Conservation (phyloP, 2,888 invertebrate species). For the Nomada fucata region DNA sequence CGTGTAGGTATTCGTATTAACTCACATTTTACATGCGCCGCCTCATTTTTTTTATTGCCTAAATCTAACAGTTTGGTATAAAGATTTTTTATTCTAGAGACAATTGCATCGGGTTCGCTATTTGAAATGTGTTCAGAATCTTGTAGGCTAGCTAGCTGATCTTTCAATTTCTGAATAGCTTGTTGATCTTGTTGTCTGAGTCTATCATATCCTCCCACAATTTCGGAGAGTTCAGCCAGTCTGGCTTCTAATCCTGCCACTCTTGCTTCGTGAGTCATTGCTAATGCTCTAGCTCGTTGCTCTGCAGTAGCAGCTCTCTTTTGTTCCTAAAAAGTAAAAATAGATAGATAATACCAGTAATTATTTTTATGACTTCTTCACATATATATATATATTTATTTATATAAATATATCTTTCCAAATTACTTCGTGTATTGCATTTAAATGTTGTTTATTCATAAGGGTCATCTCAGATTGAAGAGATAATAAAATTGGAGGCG, state of each 20-base stretch:
- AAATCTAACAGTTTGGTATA: constrained; percentile 82
- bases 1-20: constrained; percentile 12
- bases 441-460: constrained; percentile 90
- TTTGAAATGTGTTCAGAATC: constrained; percentile 69
- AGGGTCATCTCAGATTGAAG: constrained; percentile 90
- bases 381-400: constrained; percentile 15
- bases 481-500: constrained; percentile 87
- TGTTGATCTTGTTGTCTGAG: constrained; percentile 89
- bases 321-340: constrained; percentile 86
- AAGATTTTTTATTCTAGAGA: constrained; percentile 84
- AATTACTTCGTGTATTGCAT: constrained; percentile 88
- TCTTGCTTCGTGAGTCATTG: constrained; percentile 90
- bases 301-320: constrained; percentile 90
- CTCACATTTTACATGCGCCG: constrained; percentile 83
- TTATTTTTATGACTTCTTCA: not conserved
- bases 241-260: constrained; percentile 91
- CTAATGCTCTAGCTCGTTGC: constrained; percentile 88
- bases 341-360: not conserved
- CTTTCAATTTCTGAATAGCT: constrained; percentile 89
- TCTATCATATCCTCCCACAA: constrained; percentile 91
- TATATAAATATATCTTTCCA: constrained; percentile 23
- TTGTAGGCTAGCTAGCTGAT: constrained; percentile 80
- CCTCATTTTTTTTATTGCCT: constrained; percentile 84
- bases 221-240: constrained; percentile 91
- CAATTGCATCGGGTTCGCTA: constrained; percentile 79